phyloP scores from a whole-genome alignment of 2,888 invertebrate genomes.

The Seira musarum region DNA sequence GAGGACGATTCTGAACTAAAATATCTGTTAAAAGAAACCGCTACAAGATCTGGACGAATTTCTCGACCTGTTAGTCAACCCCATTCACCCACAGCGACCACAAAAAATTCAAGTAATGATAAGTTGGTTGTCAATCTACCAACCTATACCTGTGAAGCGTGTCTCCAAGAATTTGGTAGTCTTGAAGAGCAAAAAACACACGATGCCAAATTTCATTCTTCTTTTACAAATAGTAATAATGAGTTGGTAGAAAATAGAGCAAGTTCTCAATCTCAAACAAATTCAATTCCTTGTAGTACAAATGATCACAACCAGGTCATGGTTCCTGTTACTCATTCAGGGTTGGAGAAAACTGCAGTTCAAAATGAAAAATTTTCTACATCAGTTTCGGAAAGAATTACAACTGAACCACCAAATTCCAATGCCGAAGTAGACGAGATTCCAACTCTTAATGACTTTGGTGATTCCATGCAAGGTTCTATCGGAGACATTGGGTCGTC shows the following conservation, averaged over 20 bases:
- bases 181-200: neutral
- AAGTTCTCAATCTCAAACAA: conserved; percentile 12
- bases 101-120: neutral
- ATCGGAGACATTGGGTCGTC: too few relatives aligned
- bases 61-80: conserved; percentile 50
- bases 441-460: too few relatives aligned
- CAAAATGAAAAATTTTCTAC: neutral
- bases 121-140: neutral
- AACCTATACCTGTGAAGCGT: neutral
- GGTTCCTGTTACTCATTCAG: neutral
- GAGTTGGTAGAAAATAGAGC: too few relatives aligned
- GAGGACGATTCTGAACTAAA: conserved; percentile 59
- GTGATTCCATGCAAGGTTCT: too few relatives aligned
- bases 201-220: neutral
- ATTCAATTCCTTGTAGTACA: conserved; percentile 35
- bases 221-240: too few relatives aligned
- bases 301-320: conserved; percentile 25
- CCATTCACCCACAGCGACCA: conserved; percentile 16
- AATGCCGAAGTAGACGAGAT: too few relatives aligned
- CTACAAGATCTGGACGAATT: conserved; percentile 64
- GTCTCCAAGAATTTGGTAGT: too few relatives aligned
- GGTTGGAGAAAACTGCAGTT: neutral
- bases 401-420: neutral
- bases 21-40: conserved; percentile 61
- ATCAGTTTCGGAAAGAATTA: neutral